Evolutionary conservation across 1,140 invertebrate genomes (phyloP), one percentile per base, ranked within the genome.

Genomic region (Saccostrea glomerata): DNA sequence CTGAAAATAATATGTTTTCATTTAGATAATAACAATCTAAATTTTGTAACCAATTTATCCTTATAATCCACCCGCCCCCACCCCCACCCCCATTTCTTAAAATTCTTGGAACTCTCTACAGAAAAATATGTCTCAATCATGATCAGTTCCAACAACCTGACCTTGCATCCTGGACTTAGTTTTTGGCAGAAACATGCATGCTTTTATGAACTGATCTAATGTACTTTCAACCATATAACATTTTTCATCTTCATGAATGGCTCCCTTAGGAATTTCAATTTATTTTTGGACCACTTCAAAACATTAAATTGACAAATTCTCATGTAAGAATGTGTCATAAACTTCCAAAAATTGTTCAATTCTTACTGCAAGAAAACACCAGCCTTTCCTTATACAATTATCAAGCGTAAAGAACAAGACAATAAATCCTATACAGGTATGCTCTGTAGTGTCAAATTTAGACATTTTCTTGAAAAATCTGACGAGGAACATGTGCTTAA

Each of bases 391-490:
- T 11, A 12, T 36, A 36, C 70, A 30, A 36, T 77, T 30, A 9
- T 77, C 30, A 12, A 77, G 13, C 9, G 30, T 30, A 77, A 77
- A 77, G 70, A 77, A 77, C 23, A 77, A 30, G 23, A 77, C 30
- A 4, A 36, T 36, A 77, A 77, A 77, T 30, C 30, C 23, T 77
- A 25, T 30, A 30, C 25, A 77, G 70, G 70, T 77, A 77, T 77
- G 70, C 70, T 77, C 30, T 77, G 15, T 36, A 30, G 70, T 77
- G 11, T 77, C 70, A 77, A 77, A 77, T 77, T 77, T 77, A 77
- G 70, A 77, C 70, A 77, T 25, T 77, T 77, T 77, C 70, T 77
- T 77, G 70, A 77, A 77, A 77, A 77, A 77, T 77, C 25, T 77
- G 70, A 77, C 70, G 30, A 77, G 70, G 23, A 77, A 77, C 70